Percentiles rank a stretch among this genome's conserved stretches.
These are phyloP conservation scores for Felis chaus DNA, from an alignment of 2,113 vertebrate genomes.

Conservation along the genomic window DNA sequence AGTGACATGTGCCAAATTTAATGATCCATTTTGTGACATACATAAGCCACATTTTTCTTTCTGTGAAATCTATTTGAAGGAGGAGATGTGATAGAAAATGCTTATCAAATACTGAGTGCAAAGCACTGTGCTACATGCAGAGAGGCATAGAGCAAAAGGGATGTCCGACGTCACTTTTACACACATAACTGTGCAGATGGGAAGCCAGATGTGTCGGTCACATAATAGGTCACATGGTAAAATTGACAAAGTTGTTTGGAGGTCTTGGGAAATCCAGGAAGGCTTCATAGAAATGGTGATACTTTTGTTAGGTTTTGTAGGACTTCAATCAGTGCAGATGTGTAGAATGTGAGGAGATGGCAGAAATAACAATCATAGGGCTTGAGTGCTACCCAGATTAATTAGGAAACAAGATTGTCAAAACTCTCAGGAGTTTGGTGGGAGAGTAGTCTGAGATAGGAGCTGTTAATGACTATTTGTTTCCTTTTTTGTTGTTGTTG, in stretches of 20 bases:
- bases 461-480: background rate
- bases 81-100: background rate
- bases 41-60: background rate
- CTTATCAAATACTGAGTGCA: background rate
- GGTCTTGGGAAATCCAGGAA: background rate
- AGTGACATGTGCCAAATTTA: background rate
- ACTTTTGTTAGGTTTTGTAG: background rate
- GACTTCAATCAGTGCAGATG: background rate
- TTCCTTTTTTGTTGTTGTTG: background rate
- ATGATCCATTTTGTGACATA: background rate
- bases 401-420: background rate
- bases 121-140: background rate
- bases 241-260: background rate
- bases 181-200: rapidly evolving
- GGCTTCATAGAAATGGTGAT: background rate
- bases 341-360: background rate
- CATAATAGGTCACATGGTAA: background rate
- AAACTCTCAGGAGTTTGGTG: background rate
- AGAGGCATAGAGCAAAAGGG: background rate
- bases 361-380: background rate
- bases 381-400: background rate
- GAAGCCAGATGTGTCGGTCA: background rate
- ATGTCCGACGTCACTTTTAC: background rate
- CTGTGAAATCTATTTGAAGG: background rate
- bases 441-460: background rate